Evolutionary conservation across 2,888 invertebrate species (phyloP), one percentile per base, ranked within the genome.

Genomic region (Leucoma salicis): DNA sequence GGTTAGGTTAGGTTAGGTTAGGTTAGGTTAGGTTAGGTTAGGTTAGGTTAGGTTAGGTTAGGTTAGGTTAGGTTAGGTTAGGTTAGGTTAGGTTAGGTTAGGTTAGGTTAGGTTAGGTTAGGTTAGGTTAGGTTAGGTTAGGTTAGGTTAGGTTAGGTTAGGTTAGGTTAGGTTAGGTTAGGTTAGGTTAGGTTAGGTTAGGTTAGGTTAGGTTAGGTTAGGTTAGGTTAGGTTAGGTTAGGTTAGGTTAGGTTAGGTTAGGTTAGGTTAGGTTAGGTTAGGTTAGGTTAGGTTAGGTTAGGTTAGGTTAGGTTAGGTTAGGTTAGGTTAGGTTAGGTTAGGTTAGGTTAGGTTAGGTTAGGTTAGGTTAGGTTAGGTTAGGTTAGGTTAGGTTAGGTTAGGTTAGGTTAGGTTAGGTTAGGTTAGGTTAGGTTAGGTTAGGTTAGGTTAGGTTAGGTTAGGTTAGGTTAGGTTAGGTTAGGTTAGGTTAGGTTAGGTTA

Each of bases 41-140:
- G 36, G 27, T 36, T 28, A 28, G 36, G 27, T 36, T 28, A 28
- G 32, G 32, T 32, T 18, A 32, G 32, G 32, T 32, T 32, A 29
- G 42, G 45, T 46, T 46, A 46, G 46, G 49, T 49, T 49, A 46
- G 46, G 49, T 46, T 49, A 49, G 46, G 49, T 49, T 46, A 46
- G 46, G 49, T 49, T 49, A 43, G 46, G 49, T 37, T 37, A 45
- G 39, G 44, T 45, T 45, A 39, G 39, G 39, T 39, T 45, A 39
- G 39, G 39, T 39, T 45, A 45, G 39, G 44, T 45, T 45, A 45
- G 39, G 44, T 39, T 45, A 45, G 39, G 44, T 45, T 47, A 47
- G 42, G 46, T 47, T 38, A 38, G 38, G 38, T 38, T 38, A 38
- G 38, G 38, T 38, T 38, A 29, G 38, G 29, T 38, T 24, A 29